Percentiles rank a stretch among this genome's conserved stretches.
phyloP scores from a whole-genome alignment of 2,113 vertebrate genomes.

The Pseudorectes ferrugineus region DNA sequence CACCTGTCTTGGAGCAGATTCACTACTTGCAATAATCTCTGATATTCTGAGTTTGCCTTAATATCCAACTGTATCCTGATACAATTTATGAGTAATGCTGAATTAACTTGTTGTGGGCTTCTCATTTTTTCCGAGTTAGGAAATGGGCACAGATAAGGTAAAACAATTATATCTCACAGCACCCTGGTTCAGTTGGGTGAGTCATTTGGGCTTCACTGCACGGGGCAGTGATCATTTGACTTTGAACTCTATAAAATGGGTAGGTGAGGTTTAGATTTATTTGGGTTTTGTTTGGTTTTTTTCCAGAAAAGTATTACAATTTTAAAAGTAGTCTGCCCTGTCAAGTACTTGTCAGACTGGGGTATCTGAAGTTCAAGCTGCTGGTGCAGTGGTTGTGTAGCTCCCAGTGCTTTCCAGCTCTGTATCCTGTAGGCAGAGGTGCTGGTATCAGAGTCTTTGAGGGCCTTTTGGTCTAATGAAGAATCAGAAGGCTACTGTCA shows the following conservation, averaged over 20 bases:
- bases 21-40: not conserved
- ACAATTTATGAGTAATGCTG: not conserved
- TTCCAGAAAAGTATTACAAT: not conserved
- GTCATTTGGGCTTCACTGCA: not conserved
- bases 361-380: not conserved
- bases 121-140: not conserved
- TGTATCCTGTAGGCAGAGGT: not conserved
- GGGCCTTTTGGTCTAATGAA: not conserved
- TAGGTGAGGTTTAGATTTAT: not conserved
- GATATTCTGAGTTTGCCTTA: not conserved
- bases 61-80: not conserved
- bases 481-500: not conserved
- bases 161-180: not conserved
- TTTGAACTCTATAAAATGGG: not conserved
- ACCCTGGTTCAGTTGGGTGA: not conserved
- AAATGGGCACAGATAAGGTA: not conserved
- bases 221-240: not conserved
- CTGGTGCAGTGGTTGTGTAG: not conserved
- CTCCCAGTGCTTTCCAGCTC: not conserved
- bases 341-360: not conserved
- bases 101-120: not conserved
- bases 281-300: not conserved
- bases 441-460: not conserved
- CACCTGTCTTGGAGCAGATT: not conserved
- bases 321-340: not conserved